Base-by-base conservation (phyloP, 1,140 invertebrate genomes). In the Diabrotica virgifera region DNA sequence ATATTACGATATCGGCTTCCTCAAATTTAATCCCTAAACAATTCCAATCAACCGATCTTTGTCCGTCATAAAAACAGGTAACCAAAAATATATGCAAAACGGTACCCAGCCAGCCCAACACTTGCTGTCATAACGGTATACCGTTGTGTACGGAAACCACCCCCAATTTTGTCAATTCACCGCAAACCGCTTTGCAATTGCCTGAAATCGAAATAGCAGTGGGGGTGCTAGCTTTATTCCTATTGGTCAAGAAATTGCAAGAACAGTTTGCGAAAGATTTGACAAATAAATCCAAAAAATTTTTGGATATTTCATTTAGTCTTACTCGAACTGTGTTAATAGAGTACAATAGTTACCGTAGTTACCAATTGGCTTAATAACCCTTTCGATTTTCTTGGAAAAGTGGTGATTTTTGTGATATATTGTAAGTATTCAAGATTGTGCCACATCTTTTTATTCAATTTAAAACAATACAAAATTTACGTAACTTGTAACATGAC, bases 141-240 rank as follows among this genome's bases (percentile, higher is more conserved):
- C 14, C 6, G 5, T 51, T 12, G 40, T 46, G 40, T 46, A 50
- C 58, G 50, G 14, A 59, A 59, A 59, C 58, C 58, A 59, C 58
- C 58, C 58, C 46, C 58, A 14, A 46, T 24, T 57, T 57, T 57
- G 36, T 10, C n/a, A 57, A 57, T 57, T 24, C 36, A 36, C 55
- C 55, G 24, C 55, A 57, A 38, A 57, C 55, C 13, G 36, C 55
- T 57, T 13, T n/a, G 55, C n/a, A 53, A 53, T 13, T 11, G 36
- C 36, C 9, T 57, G 36, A 57, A 57, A n/a, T 14, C 10, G 36
- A 14, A 24, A 13, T 10, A 55, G 53, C 11, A 36, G n/a, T 36
- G 55, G 24, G 35, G 55, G 55, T 36, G n/a, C 12, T 36, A 57
- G 35, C 55, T 37, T 36, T 36, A 36, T 13, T 40, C 5, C 10